Base-by-base conservation (phyloP, 2,888 invertebrate species). In the Hermodice carunculata region DNA sequence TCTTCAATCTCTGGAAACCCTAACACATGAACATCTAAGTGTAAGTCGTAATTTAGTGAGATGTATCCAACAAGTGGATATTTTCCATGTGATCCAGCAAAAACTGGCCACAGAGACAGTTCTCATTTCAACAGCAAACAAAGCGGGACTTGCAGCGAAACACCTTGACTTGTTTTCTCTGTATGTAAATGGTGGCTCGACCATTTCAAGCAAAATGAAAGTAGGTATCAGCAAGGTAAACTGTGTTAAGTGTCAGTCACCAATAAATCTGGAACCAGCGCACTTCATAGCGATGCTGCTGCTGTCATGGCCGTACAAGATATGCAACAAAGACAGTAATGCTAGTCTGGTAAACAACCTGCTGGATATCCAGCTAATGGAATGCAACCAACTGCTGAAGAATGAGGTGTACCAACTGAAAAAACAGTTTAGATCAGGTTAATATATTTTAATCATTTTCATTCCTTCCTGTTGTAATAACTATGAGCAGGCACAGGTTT, bases 301-400 rank as follows among this genome's bases (percentile, higher is more conserved):
- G 14, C 62, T 76, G n/a, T 61, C 67, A 19, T 78, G 76, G 78
- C 78, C 78, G 0, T 70, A 71, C 37, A 19, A 24, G 17, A 31
- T 29, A n/a, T 34, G 48, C 29, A 31, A 46, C 2, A 29, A n/a
- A n/a, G n/a, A 46, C 62, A 51, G 24, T 4, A 49, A 28, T 34
- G 51, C 52, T 19, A 32, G 26, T 1, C 5, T 26, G n/a, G 19
- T 67, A 14, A 19, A 24, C 8, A 28, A 31, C 24, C 19, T 46
- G 37, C 17, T 53, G 28, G 24, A 19, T n/a, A 48, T 40, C 5
- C 65, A 65, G 49, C 31, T 68, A 29, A n/a, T 24, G 11, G 22
- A 29, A 6, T 28, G 52, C 11, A 22, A 43, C 32, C 54, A 51
- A 31, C 46, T 61, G 24, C 62, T 71, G 31, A 64, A 65, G 49